Evolutionary conservation across 2,888 invertebrate species (phyloP).

Genomic region (Prostheceraeus crozeri): DNA sequence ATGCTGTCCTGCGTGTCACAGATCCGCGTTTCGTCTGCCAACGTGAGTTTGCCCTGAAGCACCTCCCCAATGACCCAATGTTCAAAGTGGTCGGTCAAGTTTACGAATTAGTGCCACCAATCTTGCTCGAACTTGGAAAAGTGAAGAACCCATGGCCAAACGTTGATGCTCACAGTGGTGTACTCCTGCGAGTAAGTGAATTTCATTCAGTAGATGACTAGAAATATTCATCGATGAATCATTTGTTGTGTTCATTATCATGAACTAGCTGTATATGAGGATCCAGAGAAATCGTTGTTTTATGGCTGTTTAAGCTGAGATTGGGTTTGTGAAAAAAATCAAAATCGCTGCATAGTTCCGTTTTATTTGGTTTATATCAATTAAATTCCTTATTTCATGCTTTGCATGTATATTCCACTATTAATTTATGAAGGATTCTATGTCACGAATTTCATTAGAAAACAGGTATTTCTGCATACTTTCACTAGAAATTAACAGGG

Average conservation of each 20-base stretch:
- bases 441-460: too few species aligned
- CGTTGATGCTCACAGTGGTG: slow-evolving; percentile 92
- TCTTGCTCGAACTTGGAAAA: slow-evolving; percentile 83
- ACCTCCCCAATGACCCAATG: slow-evolving; percentile 79
- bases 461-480: too few species aligned
- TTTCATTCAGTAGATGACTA: too few species aligned
- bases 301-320: too few species aligned
- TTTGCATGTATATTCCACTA: too few species aligned
- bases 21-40: slow-evolving; percentile 86
- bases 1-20: slow-evolving; percentile 87
- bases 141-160: slow-evolving; percentile 98
- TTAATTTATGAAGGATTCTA: too few species aligned
- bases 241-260: slow-evolving; percentile 6
- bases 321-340: too few species aligned
- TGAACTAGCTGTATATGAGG: background rate
- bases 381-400: too few species aligned
- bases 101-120: slow-evolving; percentile 83
- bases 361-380: too few species aligned
- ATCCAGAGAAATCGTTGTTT: slow-evolving; percentile 24
- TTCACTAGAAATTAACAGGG: too few species aligned
- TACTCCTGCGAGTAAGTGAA: slow-evolving; percentile 68
- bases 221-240: too few species aligned
- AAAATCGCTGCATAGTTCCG: too few species aligned
- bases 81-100: slow-evolving; percentile 81
- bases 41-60: slow-evolving; percentile 83